A percentile compares a stretch with the other conserved stretches of the same genome.
phyloP scores from a whole-genome alignment of 2,888 invertebrate species.

The Eumerus sabulonum region DNA sequence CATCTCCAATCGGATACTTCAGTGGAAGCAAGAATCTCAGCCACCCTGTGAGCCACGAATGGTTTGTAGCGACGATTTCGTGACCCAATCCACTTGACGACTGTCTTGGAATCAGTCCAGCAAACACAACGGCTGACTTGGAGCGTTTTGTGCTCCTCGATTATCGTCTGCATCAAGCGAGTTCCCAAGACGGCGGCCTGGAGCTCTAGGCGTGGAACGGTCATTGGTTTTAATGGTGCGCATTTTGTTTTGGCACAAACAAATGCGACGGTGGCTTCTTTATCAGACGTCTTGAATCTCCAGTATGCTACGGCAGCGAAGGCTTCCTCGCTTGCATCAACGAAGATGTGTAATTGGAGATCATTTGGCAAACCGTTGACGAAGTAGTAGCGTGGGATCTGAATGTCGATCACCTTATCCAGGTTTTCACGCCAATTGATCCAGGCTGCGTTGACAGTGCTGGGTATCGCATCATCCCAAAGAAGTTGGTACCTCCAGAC shows the following conservation, averaged over 20 bases:
- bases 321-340: conserved; percentile 52
- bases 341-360: conserved; percentile 42
- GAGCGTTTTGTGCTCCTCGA: no score
- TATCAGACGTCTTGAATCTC: conserved; percentile 16
- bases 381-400: conserved; percentile 25
- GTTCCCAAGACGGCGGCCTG: conserved; percentile 44
- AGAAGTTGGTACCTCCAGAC: no score
- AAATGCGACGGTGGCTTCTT: conserved; percentile 32
- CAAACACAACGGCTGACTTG: conserved; percentile 20
- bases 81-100: conserved; percentile 51
- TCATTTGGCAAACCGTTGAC: neutral
- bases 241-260: conserved; percentile 42
- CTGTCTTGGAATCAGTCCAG: conserved; percentile 47
- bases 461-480: conserved; percentile 39
- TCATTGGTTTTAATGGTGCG: conserved; percentile 25
- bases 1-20: conserved; percentile 66
- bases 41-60: conserved; percentile 67
- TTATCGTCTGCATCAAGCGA: conserved; percentile 13
- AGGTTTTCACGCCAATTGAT: conserved; percentile 22
- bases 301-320: conserved; percentile 56
- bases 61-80: conserved; percentile 61
- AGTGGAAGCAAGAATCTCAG: conserved; percentile 44
- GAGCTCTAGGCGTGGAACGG: conserved; percentile 34
- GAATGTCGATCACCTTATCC: neutral
- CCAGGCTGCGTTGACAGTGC: conserved; percentile 18